Conservation (phyloP, 2,797 vertebrate genomes). For the Acomys russatus region DNA sequence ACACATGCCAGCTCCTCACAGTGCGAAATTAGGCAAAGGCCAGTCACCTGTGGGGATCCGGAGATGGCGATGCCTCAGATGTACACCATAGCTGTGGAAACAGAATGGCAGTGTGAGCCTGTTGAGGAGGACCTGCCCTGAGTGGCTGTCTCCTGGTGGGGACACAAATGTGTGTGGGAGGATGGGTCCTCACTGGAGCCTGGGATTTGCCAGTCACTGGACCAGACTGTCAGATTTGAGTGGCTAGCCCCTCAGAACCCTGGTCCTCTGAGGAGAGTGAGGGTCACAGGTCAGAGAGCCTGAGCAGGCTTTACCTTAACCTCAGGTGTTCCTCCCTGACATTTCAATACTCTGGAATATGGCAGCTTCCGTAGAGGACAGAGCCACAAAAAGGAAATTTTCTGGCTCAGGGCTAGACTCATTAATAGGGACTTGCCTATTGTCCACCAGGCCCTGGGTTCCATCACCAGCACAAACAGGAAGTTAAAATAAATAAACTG, state of each 20-base stretch:
- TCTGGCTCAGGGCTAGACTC: background rate
- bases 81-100: background rate
- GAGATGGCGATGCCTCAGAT: constrained; percentile 40
- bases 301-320: background rate
- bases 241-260: background rate
- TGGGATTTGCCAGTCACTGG: background rate
- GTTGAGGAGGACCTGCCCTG: background rate
- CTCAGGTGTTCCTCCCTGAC: background rate
- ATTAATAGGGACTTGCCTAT: too few relatives aligned
- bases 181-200: constrained; percentile 13
- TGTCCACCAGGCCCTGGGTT: background rate
- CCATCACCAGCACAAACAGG: background rate
- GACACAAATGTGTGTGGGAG: background rate
- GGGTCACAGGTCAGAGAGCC: background rate
- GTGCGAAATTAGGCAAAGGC: constrained; percentile 32
- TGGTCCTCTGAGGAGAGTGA: background rate
- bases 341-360: background rate
- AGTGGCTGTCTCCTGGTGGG: background rate
- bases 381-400: background rate
- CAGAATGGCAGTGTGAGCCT: background rate
- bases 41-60: constrained; percentile 35
- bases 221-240: background rate
- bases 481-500: background rate
- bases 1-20: background rate
- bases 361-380: background rate